Evolutionary conservation across 2,113 vertebrate genomes (phyloP), one percentile per base, ranked within the genome.

Genomic region (Athene cunicularia): DNA sequence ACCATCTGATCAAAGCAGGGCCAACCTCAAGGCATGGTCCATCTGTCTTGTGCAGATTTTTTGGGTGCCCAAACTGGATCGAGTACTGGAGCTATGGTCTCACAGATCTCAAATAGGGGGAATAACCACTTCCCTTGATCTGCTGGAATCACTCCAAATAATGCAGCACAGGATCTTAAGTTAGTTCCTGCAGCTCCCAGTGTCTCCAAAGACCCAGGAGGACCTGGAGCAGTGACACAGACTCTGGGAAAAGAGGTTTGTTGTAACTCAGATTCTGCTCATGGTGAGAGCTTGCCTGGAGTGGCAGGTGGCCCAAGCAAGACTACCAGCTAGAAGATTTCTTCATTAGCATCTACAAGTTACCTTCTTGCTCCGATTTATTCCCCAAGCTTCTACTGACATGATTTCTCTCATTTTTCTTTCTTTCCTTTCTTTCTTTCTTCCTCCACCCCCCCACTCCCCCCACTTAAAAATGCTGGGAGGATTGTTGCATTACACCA

Each of bases 401-500:
- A 7, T 0, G 2, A 35, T 58, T 73, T 93, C 49, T 50, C 30
- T 80, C 45, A 4, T 13, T 35, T 33, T 55, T 3, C 24, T 30
- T 49, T 45, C 6, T 3, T 64, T 35, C 5, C 12, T 67, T 66
- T 21, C 3, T 20, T 39, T 53, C 8, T 27, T 11, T 28, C 8
- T 14, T 21, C 5, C 19, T 11, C 23, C n/a, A n/a, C n/a, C 11
- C 20, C 47, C 20, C 49, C 23, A 8, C 22, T n/a, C 49, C 23
- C 45, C 45, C 45, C 20, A 9, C 45, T 47, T 47, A 47, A 64
- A 41, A 64, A 19, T 19, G 26, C 17, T 60, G 20, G 11, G 35
- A 28, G 14, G 9, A 8, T 19, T 35, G 39, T 12, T 59, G 30
- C 21, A 30, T 82, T 82, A 45, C 1, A 0, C 22, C 3, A 0